phyloP scores from a whole-genome alignment of 1,140 invertebrate species.

The Trachelipus rathkii region DNA sequence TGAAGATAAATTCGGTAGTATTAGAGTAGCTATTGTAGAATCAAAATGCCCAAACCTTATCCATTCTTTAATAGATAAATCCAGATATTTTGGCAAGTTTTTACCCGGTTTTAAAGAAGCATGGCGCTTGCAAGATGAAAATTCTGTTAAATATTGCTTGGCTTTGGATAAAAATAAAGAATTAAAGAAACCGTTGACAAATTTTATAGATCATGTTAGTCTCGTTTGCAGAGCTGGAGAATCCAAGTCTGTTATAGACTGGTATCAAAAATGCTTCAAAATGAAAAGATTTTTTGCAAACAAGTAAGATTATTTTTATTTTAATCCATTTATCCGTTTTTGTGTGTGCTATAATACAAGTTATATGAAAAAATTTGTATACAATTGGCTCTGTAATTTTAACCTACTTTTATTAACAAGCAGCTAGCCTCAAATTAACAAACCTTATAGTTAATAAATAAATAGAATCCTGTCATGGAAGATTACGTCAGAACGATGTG shows the following conservation, averaged over 20 bases:
- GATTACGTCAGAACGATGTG: too few species aligned
- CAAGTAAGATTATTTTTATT: conserved; percentile 48
- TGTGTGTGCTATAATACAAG: too few species aligned
- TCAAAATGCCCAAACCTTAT: conserved; percentile 56
- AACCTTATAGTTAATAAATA: too few species aligned
- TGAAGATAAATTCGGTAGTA: conserved; percentile 48
- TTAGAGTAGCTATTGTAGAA: conserved; percentile 52
- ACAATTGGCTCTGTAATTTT: too few species aligned
- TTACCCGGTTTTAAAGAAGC: conserved; percentile 51
- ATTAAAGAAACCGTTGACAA: conserved; percentile 21
- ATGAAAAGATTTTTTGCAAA: conserved; percentile 56
- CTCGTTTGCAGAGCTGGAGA: conserved; percentile 51
- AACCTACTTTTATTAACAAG: too few species aligned
- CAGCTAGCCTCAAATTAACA: too few species aligned
- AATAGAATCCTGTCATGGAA: too few species aligned
- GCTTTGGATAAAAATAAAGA: too few species aligned
- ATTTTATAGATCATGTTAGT: conserved; percentile 55
- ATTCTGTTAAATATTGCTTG: too few species aligned
- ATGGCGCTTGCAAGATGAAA: conserved; percentile 5
- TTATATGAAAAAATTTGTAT: too few species aligned
- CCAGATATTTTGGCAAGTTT: conserved; percentile 51
- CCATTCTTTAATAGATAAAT: conserved; percentile 54
- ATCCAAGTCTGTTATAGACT: conserved; percentile 50
- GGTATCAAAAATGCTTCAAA: conserved; percentile 55
- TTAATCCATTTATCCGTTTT: too few species aligned